These are phyloP conservation scores for Drosophila neoperkinsi DNA, from an alignment of 2,888 invertebrate species.

Conservation along the genomic window DNA sequence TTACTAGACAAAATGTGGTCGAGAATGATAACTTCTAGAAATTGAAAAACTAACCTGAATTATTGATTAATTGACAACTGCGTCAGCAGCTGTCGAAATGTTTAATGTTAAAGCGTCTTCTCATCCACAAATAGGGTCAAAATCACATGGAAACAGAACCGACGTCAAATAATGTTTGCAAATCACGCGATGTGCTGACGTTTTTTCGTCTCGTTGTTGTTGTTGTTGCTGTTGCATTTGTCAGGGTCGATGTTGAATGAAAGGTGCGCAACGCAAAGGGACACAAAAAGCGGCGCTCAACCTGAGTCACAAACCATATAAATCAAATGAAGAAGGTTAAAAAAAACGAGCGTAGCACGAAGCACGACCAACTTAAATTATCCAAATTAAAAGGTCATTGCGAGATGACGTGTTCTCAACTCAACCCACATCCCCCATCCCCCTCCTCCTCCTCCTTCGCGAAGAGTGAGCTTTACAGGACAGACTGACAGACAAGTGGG, in stretches of 20 bases:
- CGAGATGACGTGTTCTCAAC: conserved; percentile 50
- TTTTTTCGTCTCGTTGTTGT: conserved; percentile 4
- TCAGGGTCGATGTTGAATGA: conserved; percentile 14
- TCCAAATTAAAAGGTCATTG: conserved; percentile 1
- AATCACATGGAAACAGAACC: conserved; percentile 49
- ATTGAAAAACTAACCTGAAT: neutral
- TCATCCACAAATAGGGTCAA: conserved; percentile 61
- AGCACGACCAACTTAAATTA: conserved; percentile 17
- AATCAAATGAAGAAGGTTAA: conserved; percentile 64
- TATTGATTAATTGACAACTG: conserved; percentile 57
- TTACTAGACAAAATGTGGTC: neutral
- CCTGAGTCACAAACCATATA: conserved; percentile 53
- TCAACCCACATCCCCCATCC: neutral
- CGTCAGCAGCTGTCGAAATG: conserved; percentile 17
- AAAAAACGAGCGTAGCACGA: conserved; percentile 14
- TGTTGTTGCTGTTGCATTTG: conserved; percentile 38
- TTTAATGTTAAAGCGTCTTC: conserved; percentile 25
- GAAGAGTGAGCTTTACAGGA: neutral
- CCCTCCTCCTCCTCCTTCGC: neutral
- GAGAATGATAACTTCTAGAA: neutral
- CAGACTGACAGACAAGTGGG: conserved; percentile 51
- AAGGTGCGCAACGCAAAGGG: conserved; percentile 36
- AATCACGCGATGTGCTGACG: conserved; percentile 67
- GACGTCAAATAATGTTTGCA: conserved; percentile 53
- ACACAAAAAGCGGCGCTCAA: conserved; percentile 17